Evolutionary conservation across 2,797 vertebrate species (phyloP).

Genomic region (Eulemur coronatus): DNA sequence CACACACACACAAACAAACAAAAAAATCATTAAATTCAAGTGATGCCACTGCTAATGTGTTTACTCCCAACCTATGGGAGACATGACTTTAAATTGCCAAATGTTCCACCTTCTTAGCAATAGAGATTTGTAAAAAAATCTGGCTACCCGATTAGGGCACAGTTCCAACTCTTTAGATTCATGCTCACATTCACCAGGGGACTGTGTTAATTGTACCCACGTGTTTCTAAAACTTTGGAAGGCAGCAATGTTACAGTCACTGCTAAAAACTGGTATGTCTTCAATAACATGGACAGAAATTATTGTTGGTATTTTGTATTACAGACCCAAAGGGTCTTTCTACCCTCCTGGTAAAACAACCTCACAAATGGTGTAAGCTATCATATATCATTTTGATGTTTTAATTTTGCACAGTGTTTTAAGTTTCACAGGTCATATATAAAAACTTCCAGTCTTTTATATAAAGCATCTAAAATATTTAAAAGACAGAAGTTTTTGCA

Average conservation of each 20-base stretch:
- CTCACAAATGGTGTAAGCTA: neutral
- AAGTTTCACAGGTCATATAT: neutral
- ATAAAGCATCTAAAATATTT: neutral
- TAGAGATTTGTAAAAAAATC: neutral
- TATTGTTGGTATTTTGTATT: neutral
- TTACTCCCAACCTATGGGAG: neutral
- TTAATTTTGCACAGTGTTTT: neutral
- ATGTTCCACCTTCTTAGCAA: neutral
- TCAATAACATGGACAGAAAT: neutral
- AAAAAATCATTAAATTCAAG: neutral
- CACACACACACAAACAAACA: neutral
- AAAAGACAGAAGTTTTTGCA: neutral
- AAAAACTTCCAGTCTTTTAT: slow-evolving; percentile 32
- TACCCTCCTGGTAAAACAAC: neutral
- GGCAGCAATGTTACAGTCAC: neutral
- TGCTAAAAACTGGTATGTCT: neutral
- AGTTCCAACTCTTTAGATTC: neutral
- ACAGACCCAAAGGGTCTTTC: neutral
- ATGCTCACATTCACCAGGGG: neutral
- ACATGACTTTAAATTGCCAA: neutral
- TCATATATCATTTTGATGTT: neutral
- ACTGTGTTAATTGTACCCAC: neutral
- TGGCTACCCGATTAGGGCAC: neutral
- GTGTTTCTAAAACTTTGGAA: neutral
- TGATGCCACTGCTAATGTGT: neutral